phyloP scores from a whole-genome alignment of 2,113 vertebrate genomes.

The Talpa occidentalis region DNA sequence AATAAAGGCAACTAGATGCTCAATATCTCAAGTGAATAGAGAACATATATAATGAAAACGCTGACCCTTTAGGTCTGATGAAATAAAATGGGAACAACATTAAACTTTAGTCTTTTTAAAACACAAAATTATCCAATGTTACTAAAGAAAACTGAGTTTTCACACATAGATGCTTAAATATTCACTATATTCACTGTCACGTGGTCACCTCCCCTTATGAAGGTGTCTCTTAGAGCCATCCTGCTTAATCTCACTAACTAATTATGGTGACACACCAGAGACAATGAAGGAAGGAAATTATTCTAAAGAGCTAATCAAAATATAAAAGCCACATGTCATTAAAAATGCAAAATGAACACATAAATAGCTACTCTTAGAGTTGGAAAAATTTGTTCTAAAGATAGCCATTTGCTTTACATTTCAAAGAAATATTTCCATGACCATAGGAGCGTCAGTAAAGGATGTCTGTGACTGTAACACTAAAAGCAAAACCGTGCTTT shows the following conservation, averaged over 20 bases:
- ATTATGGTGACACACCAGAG: conserved; percentile 59
- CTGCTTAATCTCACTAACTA: conserved; percentile 29
- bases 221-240: not conserved
- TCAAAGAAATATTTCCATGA: conserved; percentile 57
- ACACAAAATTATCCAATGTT: conserved; percentile 30
- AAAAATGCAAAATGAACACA: conserved; percentile 72
- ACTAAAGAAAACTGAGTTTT: not conserved
- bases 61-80: not conserved
- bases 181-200: conserved; percentile 23
- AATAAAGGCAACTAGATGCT: not conserved
- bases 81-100: conserved; percentile 7
- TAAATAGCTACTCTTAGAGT: conserved; percentile 66
- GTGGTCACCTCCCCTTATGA: not conserved
- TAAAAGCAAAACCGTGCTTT: not conserved
- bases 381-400: conserved; percentile 44
- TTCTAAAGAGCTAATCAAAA: conserved; percentile 78
- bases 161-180: conserved; percentile 3
- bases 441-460: conserved; percentile 19
- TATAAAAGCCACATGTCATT: conserved; percentile 72
- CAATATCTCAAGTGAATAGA: not conserved
- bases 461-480: not conserved
- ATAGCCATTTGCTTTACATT: conserved; percentile 67
- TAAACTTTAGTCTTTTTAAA: conserved; percentile 11
- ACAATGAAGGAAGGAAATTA: conserved; percentile 69
- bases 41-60: not conserved